These are phyloP conservation scores for Acronicta leporina DNA, from an alignment of 2,888 invertebrate genomes.

Conservation along the genomic window DNA sequence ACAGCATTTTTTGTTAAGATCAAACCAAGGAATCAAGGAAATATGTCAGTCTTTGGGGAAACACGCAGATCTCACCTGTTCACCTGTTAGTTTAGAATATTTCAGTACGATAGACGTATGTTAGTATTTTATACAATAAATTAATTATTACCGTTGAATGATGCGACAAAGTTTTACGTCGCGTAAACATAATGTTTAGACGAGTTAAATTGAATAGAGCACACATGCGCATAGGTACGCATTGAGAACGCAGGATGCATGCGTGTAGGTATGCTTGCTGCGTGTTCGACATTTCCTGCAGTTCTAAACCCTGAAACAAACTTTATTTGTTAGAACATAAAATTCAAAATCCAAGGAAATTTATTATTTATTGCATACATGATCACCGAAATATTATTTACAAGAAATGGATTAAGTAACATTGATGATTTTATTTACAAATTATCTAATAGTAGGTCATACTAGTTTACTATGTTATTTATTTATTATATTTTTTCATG, in stretches of 20 bases:
- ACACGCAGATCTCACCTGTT: too few species aligned
- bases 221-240: too few species aligned
- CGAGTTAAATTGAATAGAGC: too few species aligned
- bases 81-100: too few species aligned
- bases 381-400: constrained; percentile 86
- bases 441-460: constrained; percentile 62
- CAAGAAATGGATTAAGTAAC: constrained; percentile 83
- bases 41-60: too few species aligned
- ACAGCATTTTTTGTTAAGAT: too few species aligned
- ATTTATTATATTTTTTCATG: constrained; percentile 48
- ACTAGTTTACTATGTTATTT: constrained; percentile 65
- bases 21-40: too few species aligned
- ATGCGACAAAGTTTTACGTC: too few species aligned
- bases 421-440: constrained; percentile 85
- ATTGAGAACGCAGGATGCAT: not conserved
- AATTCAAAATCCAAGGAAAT: constrained; percentile 75
- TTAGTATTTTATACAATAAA: too few species aligned
- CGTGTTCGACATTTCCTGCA: not conserved
- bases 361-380: constrained; percentile 86
- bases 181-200: too few species aligned
- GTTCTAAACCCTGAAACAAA: not conserved
- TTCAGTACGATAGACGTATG: too few species aligned
- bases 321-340: constrained; percentile 32
- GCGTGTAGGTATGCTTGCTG: not conserved
- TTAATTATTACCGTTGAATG: too few species aligned